Percentiles rank a stretch among this genome's conserved stretches.
Evolutionary conservation across 2,797 vertebrate genomes (phyloP).

Genomic region (Acipenser transmontanus): DNA sequence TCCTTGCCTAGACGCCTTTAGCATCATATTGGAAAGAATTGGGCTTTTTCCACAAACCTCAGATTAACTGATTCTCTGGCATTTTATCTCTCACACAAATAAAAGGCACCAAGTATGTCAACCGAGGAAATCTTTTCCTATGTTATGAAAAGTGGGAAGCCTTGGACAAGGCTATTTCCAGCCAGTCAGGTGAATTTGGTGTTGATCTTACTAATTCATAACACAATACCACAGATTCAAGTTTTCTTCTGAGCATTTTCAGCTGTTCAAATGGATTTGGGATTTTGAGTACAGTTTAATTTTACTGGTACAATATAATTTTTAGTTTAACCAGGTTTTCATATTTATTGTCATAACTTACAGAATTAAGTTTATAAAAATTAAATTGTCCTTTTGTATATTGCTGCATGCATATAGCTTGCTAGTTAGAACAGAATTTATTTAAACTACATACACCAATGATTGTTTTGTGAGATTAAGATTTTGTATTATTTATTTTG

Average conservation of each 20-base stretch:
- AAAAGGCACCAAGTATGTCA: background rate
- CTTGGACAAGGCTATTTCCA: slow-evolving; percentile 16
- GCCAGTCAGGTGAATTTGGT: slow-evolving; percentile 15
- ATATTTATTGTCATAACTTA: slow-evolving; percentile 19
- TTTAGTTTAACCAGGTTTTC: slow-evolving; percentile 15
- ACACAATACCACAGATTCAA: background rate
- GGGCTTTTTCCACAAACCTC: slow-evolving; percentile 2
- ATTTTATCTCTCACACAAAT: slow-evolving; percentile 17
- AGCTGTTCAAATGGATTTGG: slow-evolving; percentile 7
- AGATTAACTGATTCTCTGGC: slow-evolving; percentile 18
- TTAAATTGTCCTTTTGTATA: slow-evolving; percentile 19
- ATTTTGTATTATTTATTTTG: slow-evolving; percentile 23
- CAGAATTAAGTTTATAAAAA: slow-evolving; percentile 10
- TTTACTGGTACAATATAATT: slow-evolving; percentile 15
- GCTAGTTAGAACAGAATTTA: slow-evolving; percentile 14
- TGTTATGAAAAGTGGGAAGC: slow-evolving; percentile 4
- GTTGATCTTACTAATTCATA: background rate
- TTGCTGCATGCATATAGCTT: slow-evolving; percentile 20
- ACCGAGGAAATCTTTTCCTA: background rate
- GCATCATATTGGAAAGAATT: background rate
- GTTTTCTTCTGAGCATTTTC: slow-evolving; percentile 19
- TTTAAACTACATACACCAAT: slow-evolving; percentile 12
- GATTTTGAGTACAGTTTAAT: slow-evolving; percentile 4
- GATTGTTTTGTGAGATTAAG: slow-evolving; percentile 16
- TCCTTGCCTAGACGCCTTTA: slow-evolving; percentile 19